phyloP scores from a whole-genome alignment of 2,113 vertebrate genomes.

The Brachirus orientalis region DNA sequence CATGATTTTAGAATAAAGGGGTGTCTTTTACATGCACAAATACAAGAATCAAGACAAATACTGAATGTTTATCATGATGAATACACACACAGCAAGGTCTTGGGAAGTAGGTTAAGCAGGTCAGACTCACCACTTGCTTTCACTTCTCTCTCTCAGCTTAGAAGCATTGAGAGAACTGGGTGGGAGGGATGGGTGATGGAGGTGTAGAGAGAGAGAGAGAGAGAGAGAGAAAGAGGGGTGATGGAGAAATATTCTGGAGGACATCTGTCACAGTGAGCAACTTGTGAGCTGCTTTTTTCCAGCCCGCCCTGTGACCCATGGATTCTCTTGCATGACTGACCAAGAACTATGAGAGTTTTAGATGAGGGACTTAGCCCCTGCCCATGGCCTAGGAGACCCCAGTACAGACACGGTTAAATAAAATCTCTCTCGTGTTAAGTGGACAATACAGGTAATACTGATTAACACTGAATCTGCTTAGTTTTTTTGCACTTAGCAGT shows the following conservation, averaged over 20 bases:
- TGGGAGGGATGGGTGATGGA: constrained; percentile 51
- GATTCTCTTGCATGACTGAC: constrained; percentile 73
- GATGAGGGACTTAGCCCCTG: constrained; percentile 52
- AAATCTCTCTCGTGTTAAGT: constrained; percentile 16
- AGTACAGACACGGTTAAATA: constrained; percentile 19
- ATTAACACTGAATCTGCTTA: constrained; percentile 4
- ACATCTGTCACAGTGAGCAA: constrained; percentile 74
- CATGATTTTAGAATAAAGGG: constrained; percentile 5
- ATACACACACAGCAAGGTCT: constrained; percentile 60
- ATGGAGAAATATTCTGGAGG: constrained; percentile 67
- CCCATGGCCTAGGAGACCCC: constrained; percentile 50
- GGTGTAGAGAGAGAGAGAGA: constrained; percentile 42
- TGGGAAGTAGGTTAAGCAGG: constrained; percentile 79
- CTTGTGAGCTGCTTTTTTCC: constrained; percentile 71
- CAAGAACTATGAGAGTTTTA: constrained; percentile 67
- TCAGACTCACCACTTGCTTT: constrained; percentile 54
- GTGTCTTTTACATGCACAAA: constrained; percentile 6
- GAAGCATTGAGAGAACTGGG: constrained; percentile 40
- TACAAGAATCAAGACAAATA: constrained; percentile 7
- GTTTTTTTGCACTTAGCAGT: background rate
- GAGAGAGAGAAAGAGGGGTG: constrained; percentile 39
- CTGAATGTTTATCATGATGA: constrained; percentile 32
- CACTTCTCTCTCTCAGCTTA: constrained; percentile 59
- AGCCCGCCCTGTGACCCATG: constrained; percentile 59
- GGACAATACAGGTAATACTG: constrained; percentile 2